Evolutionary conservation across 1,140 invertebrate genomes (phyloP), one percentile per base, ranked within the genome.

Genomic region (Lepidurus apus): DNA sequence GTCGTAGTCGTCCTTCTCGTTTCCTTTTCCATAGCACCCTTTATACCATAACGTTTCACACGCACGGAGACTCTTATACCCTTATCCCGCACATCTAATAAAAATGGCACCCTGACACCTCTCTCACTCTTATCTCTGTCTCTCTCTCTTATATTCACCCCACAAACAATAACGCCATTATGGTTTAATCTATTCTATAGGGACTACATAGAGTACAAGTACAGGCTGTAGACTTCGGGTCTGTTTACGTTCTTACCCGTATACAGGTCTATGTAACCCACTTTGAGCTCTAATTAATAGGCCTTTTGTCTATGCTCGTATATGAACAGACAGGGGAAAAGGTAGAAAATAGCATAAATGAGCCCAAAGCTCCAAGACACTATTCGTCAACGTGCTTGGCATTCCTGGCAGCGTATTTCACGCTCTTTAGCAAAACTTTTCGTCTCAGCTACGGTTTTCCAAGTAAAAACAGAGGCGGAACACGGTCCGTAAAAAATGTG

Each of bases 81-180:
- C 21, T 65, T 65, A 65, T 65, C 17, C 53, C 53, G 53, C 13
- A 65, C 21, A 65, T 17, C 17, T 65, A 65, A 65, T 65, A 65
- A 65, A 65, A 65, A 65, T 34, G 53, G 53, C 53, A 21, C 21
- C 53, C 53, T 65, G 53, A 65, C 53, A 65, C 53, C 53, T 65
- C 21, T 21, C 53, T 65, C 53, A 7, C 53, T 34, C 34, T 34
- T 65, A 17, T 17, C 45, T 47, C 45, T 47, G 10, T 11, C 45
- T 47, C 45, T 65, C 13, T 65, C 53, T 65, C 53, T 3, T 34
- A 34, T 34, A 34, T 34, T 34, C 34, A 7, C 53, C 53, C 47
- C 21, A 65, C 53, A 65, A 65, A 65, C 21, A 65, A 65, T 65
- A 65, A 65, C 17, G 21, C 53, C 53, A 65, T 65, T 65, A 65